Base-by-base conservation (phyloP, 1,140 invertebrate genomes). In the Drusus annulatus region DNA sequence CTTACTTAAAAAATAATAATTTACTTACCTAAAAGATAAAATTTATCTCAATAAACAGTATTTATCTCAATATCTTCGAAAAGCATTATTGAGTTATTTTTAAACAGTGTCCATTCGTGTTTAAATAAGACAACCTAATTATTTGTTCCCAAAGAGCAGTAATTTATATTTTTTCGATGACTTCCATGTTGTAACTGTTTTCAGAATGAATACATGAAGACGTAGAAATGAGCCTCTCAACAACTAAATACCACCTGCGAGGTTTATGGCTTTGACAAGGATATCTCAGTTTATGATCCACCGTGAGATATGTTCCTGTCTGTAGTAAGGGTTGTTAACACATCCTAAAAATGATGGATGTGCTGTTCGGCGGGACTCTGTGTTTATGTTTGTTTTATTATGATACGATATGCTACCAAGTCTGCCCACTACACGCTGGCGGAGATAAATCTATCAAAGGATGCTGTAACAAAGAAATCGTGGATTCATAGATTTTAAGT, bases 251-350 rank as follows among this genome's bases (percentile, higher is more conserved):
- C 80, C 80, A 81, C 80, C 80, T 77, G 62, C 54, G 80, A 56
- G 36, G 76, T 81, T 81, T 81, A 81, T 81, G 80, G 25, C 65
- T 69, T 73, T 60, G 63, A 69, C 80, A 56, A 71, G 36, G 63
- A 71, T 77, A 81, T 81, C 80, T 81, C 71, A 52, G 75, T 74
- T 74, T 56, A 54, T 56, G 69, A 74, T 74, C 69, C 36, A 75
- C 68, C 68, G 60, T 75, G 76, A 75, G 76, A 78, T 81, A 78
- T 75, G 76, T 75, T 68, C 68, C 25, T 28, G 76, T 73, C 62
- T 75, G 31, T 62, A 51, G 69, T 71, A 68, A 81, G 69, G 76
- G 63, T 77, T 81, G 80, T 81, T 81, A 81, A 81, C 76, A 81
- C 80, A 81, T 81, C 76, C 68, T 78, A 78, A 76, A 62, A 76